Evolutionary conservation across 2,797 vertebrate species (phyloP), one percentile per base, ranked within the genome.

Genomic region (Vultur gryphus): DNA sequence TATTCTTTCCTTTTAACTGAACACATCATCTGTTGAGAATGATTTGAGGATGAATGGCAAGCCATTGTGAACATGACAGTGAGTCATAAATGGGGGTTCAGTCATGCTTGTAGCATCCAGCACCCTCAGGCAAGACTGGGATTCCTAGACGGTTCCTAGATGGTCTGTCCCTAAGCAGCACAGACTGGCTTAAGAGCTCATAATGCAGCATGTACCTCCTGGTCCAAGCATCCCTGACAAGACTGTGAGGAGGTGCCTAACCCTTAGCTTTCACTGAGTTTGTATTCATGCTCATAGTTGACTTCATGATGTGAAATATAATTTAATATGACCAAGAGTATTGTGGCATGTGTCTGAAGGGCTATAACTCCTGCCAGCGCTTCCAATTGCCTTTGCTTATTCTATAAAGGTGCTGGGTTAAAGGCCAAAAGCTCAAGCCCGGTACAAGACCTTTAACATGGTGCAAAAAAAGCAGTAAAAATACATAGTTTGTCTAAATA

Each of bases 11-110:
- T 83, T 93, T 79, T 57, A 73, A 87, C 37, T 71, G 75, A 89
- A 46, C 55, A 46, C 7, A 1, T 87, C 7, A 54, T 84, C 46
- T 57, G 23, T 67, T 77, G 55, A 59, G 52, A 92, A 75, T 73
- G n/a, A 39, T 85, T 75, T 83, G 61, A 91, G 33, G 21, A 57
- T 77, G 84, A 96, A 66, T 59, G 51, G 59, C 55, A 79, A 83
- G 55, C 37, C 28, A 10, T 57, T 94, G 75, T 89, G 93, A 91
- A 64, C 24, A 39, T 13, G 67, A 23, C 23, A 52, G 55, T 80
- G 67, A 93, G 44, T 93, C 67, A 65, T 71, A 64, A 70, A 35
- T 1, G 4, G n/a, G 31, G 55, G 37, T 64, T 85, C 48, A 35
- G 44, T 91, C 78, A 28, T 71, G 75, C 48, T 67, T 85, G 41